These are phyloP conservation scores for Ectemnius cavifrons DNA, from an alignment of 2,888 invertebrate genomes.

Conservation along the genomic window DNA sequence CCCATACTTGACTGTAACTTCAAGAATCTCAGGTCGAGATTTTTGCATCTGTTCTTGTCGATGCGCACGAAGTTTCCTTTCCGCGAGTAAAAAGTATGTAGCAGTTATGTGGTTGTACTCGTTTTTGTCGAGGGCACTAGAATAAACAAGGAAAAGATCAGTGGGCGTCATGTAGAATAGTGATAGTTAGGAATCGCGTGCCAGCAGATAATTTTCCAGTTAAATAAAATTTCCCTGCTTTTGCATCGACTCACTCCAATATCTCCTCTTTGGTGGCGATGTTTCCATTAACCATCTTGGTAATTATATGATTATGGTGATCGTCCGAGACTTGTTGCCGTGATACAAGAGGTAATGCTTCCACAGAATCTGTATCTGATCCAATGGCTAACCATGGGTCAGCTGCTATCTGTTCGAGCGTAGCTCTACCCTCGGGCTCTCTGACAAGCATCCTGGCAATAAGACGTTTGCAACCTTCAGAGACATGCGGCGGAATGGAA, in stretches of 20 bases:
- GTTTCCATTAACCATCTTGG: conserved; percentile 97
- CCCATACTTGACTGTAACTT: conserved; percentile 68
- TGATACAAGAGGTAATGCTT: conserved; percentile 90
- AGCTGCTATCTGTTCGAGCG: conserved; percentile 90
- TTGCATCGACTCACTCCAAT: conserved; percentile 83
- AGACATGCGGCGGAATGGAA: conserved; percentile 92
- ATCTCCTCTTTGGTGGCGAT: conserved; percentile 97
- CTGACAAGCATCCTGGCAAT: conserved; percentile 96
- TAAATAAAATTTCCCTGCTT: neutral
- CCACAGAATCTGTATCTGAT: conserved; percentile 78
- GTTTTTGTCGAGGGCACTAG: conserved; percentile 93
- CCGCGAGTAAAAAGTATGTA: conserved; percentile 97
- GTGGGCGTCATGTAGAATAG: neutral
- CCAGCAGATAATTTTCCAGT: neutral
- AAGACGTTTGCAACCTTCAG: conserved; percentile 90
- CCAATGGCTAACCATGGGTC: conserved; percentile 89
- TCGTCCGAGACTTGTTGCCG: conserved; percentile 94
- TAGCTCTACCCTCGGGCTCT: conserved; percentile 94
- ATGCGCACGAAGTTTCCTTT: conserved; percentile 90
- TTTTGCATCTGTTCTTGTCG: conserved; percentile 83
- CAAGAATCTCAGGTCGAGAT: conserved; percentile 77
- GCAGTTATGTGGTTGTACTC: conserved; percentile 99
- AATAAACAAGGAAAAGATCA: conserved; percentile 44
- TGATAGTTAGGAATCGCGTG: neutral
- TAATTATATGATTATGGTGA: conserved; percentile 93